These are phyloP conservation scores for Drosophila pseudoananassae DNA, from an alignment of 1,140 invertebrate species.

Conservation along the genomic window DNA sequence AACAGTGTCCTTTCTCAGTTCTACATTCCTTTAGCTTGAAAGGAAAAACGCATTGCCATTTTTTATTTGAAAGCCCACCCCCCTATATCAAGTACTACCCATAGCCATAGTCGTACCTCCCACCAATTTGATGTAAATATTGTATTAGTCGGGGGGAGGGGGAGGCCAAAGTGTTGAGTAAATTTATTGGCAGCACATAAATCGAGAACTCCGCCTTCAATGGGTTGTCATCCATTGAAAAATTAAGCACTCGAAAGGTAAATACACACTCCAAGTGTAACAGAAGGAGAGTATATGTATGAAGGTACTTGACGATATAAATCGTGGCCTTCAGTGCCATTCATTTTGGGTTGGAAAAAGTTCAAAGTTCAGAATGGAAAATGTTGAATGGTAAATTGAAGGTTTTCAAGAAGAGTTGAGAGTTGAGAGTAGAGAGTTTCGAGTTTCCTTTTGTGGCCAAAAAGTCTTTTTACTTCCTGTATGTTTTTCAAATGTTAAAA, in stretches of 20 bases:
- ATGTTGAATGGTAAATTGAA: neutral
- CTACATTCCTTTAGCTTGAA: slow-evolving; percentile 10
- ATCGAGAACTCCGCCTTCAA: slow-evolving; percentile 48
- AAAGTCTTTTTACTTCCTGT: slow-evolving; percentile 17
- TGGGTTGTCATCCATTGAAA: slow-evolving; percentile 42
- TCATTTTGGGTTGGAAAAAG: slow-evolving; percentile 4
- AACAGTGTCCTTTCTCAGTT: neutral
- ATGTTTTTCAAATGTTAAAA: neutral
- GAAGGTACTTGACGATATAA: slow-evolving; percentile 1
- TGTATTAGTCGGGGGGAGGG: slow-evolving; percentile 70
- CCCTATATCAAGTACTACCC: too few relatives aligned
- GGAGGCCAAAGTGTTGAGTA: slow-evolving; percentile 77
- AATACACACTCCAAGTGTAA: slow-evolving; percentile 29
- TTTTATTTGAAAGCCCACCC: slow-evolving; percentile 41
- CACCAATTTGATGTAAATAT: slow-evolving; percentile 75
- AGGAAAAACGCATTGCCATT: slow-evolving; percentile 67
- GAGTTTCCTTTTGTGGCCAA: slow-evolving; percentile 5
- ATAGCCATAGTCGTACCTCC: too few relatives aligned
- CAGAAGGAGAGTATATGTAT: neutral
- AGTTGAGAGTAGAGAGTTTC: neutral
- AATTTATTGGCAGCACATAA: slow-evolving; percentile 80
- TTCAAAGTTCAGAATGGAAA: neutral
- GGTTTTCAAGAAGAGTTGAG: neutral
- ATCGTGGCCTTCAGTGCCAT: slow-evolving; percentile 11
- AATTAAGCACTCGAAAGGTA: slow-evolving; percentile 56